These are phyloP conservation scores for Channallabes apus DNA, from an alignment of 2,797 vertebrate species.

Conservation along the genomic window DNA sequence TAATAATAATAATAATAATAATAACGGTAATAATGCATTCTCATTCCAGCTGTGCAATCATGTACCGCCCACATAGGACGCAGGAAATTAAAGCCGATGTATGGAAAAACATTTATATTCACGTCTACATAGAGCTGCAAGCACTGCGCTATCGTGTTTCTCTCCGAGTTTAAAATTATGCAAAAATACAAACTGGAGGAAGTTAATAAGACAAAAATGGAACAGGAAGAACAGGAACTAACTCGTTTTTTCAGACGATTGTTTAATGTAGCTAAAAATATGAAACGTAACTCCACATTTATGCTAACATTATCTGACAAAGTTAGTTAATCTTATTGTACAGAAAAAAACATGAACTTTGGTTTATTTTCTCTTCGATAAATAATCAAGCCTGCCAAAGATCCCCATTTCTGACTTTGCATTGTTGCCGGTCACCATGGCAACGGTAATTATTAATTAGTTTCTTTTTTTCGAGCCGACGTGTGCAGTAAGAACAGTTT, in stretches of 20 bases:
- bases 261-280: not conserved
- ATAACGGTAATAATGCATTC: not conserved
- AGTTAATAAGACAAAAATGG: not conserved
- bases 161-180: not conserved
- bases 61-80: not conserved
- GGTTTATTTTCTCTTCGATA: not conserved
- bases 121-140: not conserved
- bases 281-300: not conserved
- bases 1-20: not conserved
- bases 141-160: not conserved
- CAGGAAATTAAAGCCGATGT: not conserved
- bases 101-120: not conserved
- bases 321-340: not conserved
- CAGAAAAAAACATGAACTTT: not conserved
- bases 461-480: not conserved
- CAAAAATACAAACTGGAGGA: not conserved
- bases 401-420: too few relatives aligned
- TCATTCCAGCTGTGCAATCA: not conserved
- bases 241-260: not conserved
- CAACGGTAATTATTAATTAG: not conserved
- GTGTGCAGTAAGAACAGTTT: not conserved
- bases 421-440: not conserved
- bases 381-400: not conserved
- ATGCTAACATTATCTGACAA: not conserved
- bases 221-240: not conserved